A percentile compares a stretch with the other conserved stretches of the same genome.
Conservation (phyloP, 2,113 vertebrate genomes). For the Calidris pygmaea region DNA sequence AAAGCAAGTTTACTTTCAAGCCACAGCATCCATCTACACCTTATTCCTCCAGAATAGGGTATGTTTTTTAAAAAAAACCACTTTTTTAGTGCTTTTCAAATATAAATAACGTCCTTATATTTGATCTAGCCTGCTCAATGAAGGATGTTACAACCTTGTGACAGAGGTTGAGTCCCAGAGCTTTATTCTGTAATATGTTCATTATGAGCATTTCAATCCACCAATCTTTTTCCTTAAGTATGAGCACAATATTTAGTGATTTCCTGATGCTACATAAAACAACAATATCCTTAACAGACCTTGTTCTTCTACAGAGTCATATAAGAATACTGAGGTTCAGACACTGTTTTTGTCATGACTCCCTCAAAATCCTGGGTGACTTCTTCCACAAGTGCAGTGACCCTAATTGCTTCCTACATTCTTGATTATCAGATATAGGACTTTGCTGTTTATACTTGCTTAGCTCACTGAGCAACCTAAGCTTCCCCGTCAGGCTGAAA, state of each 20-base stretch:
- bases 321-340: not conserved
- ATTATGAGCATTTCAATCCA: not conserved
- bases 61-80: not conserved
- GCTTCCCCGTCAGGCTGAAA: not conserved
- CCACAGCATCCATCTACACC: not conserved
- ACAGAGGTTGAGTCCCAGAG: not conserved
- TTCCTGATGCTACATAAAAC: not conserved
- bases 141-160: not conserved
- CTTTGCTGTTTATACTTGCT: not conserved
- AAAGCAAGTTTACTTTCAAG: not conserved
- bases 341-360: not conserved
- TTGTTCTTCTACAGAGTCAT: not conserved
- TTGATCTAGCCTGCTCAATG: not conserved
- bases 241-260: not conserved
- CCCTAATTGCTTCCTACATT: not conserved
- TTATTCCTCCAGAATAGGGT: not conserved
- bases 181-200: not conserved
- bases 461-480: not conserved
- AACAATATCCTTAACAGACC: not conserved
- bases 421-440: not conserved
- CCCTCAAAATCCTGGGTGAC: not conserved
- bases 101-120: not conserved
- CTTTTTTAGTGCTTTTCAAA: not conserved
- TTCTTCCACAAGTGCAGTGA: not conserved
- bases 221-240: not conserved